Base-by-base conservation (phyloP, 2,888 invertebrate species). In the Diarsia mendica region DNA sequence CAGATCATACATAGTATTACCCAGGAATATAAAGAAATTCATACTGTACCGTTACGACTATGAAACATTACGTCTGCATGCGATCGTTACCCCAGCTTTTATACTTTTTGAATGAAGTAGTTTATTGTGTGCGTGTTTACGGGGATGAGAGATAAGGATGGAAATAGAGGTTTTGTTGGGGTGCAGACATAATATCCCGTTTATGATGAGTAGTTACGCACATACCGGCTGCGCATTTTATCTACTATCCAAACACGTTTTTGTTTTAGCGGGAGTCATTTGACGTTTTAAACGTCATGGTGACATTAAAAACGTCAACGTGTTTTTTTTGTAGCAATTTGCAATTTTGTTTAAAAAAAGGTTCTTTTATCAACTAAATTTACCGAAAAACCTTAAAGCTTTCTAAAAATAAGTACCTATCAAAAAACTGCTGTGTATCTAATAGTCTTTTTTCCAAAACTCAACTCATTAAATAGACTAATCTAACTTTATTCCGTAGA, bases 1-100 rank as follows among this genome's bases (percentile, higher is more conserved):
- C 92, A 92, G 91, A 92, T 93, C 91, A 92, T 90, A 85, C 89
- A 77, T 85, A 86, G 87, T 85, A 88, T 87, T 89, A 84, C 88
- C 84, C 77, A 81, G 82, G 78, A 85, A 85, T 86, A 87, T 87
- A 87, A 77, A 85, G 76, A 80, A 78, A 86, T 85, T 85, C 85
- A 86, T 82, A 77, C 68, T 67, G 67, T 72, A 61, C 71, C 61
- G 60, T 78, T 79, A 66, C 60, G 33, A 68, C 77, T 74, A 64
- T 80, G 76, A 79, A 85, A 75, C 71, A 80, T 86, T 78, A 80
- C 60, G 72, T 70, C 69, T 78, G 83, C 83, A 73, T 75, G 67
- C 67, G 75, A 80, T 81, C 76, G 71, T 84, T 84, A 79, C 75
- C 65, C 51, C 28, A 67, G 49, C 75, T 85, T 75, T 75, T 80